Base-by-base conservation (phyloP, 2,888 invertebrate species). In the Amphiduros pacificus region DNA sequence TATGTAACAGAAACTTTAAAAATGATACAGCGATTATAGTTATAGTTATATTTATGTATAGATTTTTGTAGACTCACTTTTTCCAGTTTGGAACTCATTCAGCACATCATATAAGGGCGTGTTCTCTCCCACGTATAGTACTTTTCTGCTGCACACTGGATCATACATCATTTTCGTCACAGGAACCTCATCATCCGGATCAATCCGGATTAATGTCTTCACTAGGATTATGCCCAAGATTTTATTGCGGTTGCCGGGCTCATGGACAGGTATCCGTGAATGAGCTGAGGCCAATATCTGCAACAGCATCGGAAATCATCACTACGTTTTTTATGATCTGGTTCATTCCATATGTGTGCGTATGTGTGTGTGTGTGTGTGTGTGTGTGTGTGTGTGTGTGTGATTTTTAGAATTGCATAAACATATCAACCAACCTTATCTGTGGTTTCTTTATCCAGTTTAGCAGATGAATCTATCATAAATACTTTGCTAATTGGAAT, bases 31-130 rank as follows among this genome's bases (percentile, higher is more conserved):
- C 49, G n/a, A 48, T 17, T 17, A 36, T 36, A 17, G 9, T 11
- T 36, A 36, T 36, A 9, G 9, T 36, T 11, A 36, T 11, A 17
- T 36, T 9, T 11, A 36, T 9, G 17, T 36, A 36, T 26, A 27
- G 26, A 27, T 11, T 20, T 6, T 53, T 22, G 17, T 20, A 20
- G 28, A 61, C 71, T 65, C 60, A 80, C 80, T 73, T 77, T 75
- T 79, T 22, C 80, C 80, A 31, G 77, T 77, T 62, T 82, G 79
- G 62, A 81, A 82, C 51, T 75, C 64, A 66, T 82, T 81, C 20
- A 82, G 70, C n/a, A 80, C 61, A 62, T 81, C 80, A 70, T 75
- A 80, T 50, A 82, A 63, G 1, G 80, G 78, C 68, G 71, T 77
- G 56, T 69, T 66, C 4, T 71, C 69, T n/a, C 66, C 59, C 0